Conservation (phyloP, 2,797 vertebrate genomes). For the Coluber constrictor region DNA sequence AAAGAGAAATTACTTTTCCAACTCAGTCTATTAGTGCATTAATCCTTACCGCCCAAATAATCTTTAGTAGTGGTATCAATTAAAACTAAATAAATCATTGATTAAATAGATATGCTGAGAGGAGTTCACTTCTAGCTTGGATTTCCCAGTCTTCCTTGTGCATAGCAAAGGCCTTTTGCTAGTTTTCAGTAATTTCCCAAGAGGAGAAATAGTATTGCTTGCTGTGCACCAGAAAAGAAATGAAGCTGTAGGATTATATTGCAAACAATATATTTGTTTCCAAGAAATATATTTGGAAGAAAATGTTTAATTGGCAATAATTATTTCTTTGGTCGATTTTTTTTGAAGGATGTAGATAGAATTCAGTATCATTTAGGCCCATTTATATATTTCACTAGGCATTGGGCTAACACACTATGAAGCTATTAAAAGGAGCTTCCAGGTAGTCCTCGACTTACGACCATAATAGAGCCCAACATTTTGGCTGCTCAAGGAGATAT, state of each 20-base stretch:
- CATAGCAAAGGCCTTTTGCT: slow-evolving; percentile 48
- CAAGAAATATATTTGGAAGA: slow-evolving; percentile 46
- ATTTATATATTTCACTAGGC: neutral
- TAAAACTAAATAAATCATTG: slow-evolving; percentile 66
- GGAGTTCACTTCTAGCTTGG: slow-evolving; percentile 53
- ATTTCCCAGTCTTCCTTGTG: slow-evolving; percentile 61
- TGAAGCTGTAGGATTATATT: slow-evolving; percentile 32
- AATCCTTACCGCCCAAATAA: slow-evolving; percentile 44
- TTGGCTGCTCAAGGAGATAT: too few relatives aligned
- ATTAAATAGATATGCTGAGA: slow-evolving; percentile 58
- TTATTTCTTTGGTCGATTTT: neutral
- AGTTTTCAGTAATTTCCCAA: slow-evolving; percentile 68
- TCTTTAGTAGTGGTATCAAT: slow-evolving; percentile 52
- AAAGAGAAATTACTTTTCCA: slow-evolving; percentile 20
- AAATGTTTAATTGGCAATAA: slow-evolving; percentile 23
- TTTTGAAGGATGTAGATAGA: too few relatives aligned
- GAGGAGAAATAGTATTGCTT: slow-evolving; percentile 50
- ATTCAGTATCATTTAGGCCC: neutral
- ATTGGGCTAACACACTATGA: neutral
- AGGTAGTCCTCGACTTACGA: too few relatives aligned
- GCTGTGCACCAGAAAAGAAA: slow-evolving; percentile 44
- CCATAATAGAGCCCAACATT: too few relatives aligned
- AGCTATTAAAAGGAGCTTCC: neutral
- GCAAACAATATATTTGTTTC: slow-evolving; percentile 52
- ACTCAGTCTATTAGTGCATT: slow-evolving; percentile 48